These are phyloP conservation scores for Aspidoscelis tigris DNA, from an alignment of 2,113 vertebrate species.

Conservation along the genomic window DNA sequence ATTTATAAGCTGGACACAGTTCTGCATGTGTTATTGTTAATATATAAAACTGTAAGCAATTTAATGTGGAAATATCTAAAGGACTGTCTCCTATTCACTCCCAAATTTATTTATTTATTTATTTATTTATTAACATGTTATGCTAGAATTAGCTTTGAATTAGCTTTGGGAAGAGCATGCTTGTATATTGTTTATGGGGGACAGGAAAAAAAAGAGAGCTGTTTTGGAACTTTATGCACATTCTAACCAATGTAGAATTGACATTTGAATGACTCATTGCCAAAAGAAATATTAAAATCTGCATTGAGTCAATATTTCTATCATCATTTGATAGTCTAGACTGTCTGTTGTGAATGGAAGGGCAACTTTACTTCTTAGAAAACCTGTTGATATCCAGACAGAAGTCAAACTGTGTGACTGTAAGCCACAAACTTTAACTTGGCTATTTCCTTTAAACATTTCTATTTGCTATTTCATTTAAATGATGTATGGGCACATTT, in stretches of 20 bases:
- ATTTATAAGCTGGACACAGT: background rate
- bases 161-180: background rate
- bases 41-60: no score
- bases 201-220: background rate
- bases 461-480: constrained; percentile 23
- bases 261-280: background rate
- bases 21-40: no score
- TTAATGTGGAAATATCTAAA: no score
- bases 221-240: background rate
- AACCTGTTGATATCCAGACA: background rate
- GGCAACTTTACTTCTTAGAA: constrained; percentile 14
- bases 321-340: background rate
- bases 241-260: background rate
- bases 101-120: no score
- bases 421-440: background rate
- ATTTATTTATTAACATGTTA: no score
- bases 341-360: background rate
- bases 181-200: background rate
- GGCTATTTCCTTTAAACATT: constrained; percentile 4
- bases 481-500: background rate
- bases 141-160: background rate
- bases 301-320: background rate
- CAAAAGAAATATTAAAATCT: background rate
- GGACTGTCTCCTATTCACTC: no score
- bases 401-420: background rate